A percentile compares a stretch with the other conserved stretches of the same genome.
Evolutionary conservation across 2,797 vertebrate genomes (phyloP).

Genomic region (Sternarchorhynchus goeldii): DNA sequence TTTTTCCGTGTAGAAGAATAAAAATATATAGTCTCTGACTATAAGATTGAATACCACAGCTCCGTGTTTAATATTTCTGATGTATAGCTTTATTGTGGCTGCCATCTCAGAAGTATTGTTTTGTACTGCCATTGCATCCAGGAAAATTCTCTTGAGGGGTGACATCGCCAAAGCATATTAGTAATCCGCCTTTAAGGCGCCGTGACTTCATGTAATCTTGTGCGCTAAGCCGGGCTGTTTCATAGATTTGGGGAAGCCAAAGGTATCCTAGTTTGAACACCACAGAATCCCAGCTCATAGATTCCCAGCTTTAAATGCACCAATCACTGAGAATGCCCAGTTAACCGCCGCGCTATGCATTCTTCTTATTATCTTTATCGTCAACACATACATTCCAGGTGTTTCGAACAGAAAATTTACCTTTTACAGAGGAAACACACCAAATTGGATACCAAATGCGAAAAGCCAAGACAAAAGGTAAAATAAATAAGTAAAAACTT

Average conservation of each 20-base stretch:
- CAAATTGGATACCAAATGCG: not conserved
- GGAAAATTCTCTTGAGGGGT: slow-evolving; percentile 23
- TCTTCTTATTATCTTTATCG: not conserved
- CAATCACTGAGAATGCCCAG: too few species aligned
- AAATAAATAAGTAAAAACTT: slow-evolving; percentile 12
- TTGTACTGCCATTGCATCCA: slow-evolving; percentile 23
- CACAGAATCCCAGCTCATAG: not conserved
- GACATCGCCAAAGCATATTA: slow-evolving; percentile 47
- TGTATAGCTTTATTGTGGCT: not conserved
- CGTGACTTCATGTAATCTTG: slow-evolving; percentile 40
- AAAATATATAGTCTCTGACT: too few species aligned
- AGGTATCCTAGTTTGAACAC: not conserved
- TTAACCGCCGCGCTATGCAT: not conserved
- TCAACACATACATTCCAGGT: not conserved
- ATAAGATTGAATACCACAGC: too few species aligned
- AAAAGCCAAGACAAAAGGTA: slow-evolving; percentile 21
- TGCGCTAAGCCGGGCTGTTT: slow-evolving; percentile 33
- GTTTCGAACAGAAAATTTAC: not conserved
- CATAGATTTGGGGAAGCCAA: slow-evolving; percentile 35
- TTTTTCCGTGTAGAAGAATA: too few species aligned
- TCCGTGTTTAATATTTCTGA: too few species aligned
- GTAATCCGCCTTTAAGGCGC: slow-evolving; percentile 53
- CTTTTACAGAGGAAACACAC: not conserved
- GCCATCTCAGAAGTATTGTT: not conserved
- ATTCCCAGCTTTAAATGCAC: not conserved